Evolutionary conservation across 2,888 invertebrate species (phyloP), one percentile per base, ranked within the genome.

Genomic region (Teleiodes luculella): DNA sequence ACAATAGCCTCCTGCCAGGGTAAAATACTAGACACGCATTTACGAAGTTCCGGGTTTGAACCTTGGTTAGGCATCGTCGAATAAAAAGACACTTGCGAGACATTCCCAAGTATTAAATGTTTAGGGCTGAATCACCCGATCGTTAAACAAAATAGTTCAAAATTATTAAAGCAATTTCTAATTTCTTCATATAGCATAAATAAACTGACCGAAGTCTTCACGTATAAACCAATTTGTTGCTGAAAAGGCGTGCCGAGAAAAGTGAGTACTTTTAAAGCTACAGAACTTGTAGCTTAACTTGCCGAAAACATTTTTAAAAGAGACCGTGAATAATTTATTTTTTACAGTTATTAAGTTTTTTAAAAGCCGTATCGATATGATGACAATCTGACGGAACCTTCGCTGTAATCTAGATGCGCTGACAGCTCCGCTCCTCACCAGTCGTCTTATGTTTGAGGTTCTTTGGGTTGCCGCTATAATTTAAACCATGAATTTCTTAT

Each of bases 351-450:
- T 49, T 49, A 49, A 49, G 49, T 53, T 58, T 58, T 53, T 46
- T 48, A 36, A 52, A 47, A 33, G 28, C 46, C 37, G n/a, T 43
- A 51, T 50, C 39, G 49, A 56, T 36, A 54, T 51, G 50, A 53
- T 33, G 50, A 28, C 41, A 56, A 50, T 56, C 53, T 52, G 51
- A 41, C 31, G 41, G 75, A 67, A 77, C 79, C 73, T 67, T 59
- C 51, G 39, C 30, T 39, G 43, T 43, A 74, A 68, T 74, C 75
- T 71, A 74, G 67, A 76, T 74, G 68, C 61, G 57, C 64, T 63
- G 70, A 69, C 74, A 70, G 67, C 59, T 59, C 66, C 64, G 68
- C 60, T 74, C 76, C 70, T 78, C 78, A 69, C 67, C 63, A 66
- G 65, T 69, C 68, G 67, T 64, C 74, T 78, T 74, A 81, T 73